These are phyloP conservation scores for Mantis religiosa DNA, from an alignment of 2,888 invertebrate species.

Conservation along the genomic window DNA sequence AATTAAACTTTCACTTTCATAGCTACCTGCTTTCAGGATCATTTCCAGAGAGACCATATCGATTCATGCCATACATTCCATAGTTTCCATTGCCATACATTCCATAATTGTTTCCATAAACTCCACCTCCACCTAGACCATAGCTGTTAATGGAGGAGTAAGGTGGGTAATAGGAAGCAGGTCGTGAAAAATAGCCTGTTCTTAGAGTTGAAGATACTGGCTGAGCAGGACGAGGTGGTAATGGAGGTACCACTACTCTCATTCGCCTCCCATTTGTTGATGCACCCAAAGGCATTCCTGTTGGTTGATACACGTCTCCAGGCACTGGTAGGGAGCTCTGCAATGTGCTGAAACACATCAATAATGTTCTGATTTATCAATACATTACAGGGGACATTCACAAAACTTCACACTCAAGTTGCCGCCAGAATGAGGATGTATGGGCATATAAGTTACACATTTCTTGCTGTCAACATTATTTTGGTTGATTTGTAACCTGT, in stretches of 20 bases:
- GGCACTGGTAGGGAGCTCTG: conserved; percentile 33
- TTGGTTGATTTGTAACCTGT: too few species aligned
- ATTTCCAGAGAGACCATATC: conserved; percentile 40
- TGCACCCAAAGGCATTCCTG: conserved; percentile 25
- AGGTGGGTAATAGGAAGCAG: conserved; percentile 36
- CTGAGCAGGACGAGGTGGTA: background rate
- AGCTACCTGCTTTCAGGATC: conserved; percentile 61
- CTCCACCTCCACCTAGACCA: conserved; percentile 38
- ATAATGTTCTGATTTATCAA: too few species aligned
- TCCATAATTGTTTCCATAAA: conserved; percentile 45
- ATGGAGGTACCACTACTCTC: background rate
- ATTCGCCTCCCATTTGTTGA: background rate
- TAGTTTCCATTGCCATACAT: conserved; percentile 37
- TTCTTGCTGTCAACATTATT: too few species aligned
- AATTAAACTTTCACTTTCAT: background rate
- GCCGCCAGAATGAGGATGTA: too few species aligned
- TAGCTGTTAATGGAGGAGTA: conserved; percentile 36
- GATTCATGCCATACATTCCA: conserved; percentile 21
- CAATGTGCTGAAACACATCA: conserved; percentile 25
- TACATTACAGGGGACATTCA: too few species aligned
- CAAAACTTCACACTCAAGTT: too few species aligned
- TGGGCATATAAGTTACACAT: too few species aligned
- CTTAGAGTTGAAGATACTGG: background rate
- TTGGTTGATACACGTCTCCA: conserved; percentile 13
- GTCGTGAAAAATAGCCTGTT: conserved; percentile 2